These are phyloP conservation scores for Varecia variegata DNA, from an alignment of 2,797 vertebrate species.

Conservation along the genomic window DNA sequence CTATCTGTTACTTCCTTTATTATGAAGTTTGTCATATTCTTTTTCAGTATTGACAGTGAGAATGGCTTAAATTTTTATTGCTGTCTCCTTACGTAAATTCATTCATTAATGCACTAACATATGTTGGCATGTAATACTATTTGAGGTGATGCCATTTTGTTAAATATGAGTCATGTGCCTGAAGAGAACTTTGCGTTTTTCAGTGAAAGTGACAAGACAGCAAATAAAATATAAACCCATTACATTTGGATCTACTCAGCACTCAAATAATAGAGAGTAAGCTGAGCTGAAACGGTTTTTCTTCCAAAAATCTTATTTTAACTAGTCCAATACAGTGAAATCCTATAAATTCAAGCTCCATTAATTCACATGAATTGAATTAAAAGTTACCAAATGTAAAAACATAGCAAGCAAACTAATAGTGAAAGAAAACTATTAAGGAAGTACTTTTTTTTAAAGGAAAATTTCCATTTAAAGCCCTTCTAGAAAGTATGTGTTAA, in stretches of 20 bases:
- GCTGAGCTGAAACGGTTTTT: neutral
- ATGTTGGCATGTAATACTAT: neutral
- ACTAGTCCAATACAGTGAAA: neutral
- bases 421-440: neutral
- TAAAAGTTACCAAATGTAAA: constrained; percentile 34
- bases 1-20: constrained; percentile 36
- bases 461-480: neutral
- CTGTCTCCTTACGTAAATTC: neutral
- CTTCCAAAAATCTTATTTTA: constrained; percentile 14
- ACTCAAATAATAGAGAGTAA: neutral
- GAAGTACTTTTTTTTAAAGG: neutral
- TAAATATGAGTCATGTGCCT: constrained; percentile 12
- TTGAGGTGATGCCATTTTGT: neutral
- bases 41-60: neutral
- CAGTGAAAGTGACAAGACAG: neutral
- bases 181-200: neutral
- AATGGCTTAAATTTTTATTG: constrained; percentile 18
- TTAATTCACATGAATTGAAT: neutral
- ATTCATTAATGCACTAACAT: constrained; percentile 3
- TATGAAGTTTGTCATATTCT: constrained; percentile 3
- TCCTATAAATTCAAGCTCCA: neutral
- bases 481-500: neutral
- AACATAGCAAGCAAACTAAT: neutral
- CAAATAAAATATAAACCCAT: neutral
- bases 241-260: neutral